These are phyloP conservation scores for Hydrolagus colliei DNA, from an alignment of 2,797 vertebrate species.

Conservation along the genomic window DNA sequence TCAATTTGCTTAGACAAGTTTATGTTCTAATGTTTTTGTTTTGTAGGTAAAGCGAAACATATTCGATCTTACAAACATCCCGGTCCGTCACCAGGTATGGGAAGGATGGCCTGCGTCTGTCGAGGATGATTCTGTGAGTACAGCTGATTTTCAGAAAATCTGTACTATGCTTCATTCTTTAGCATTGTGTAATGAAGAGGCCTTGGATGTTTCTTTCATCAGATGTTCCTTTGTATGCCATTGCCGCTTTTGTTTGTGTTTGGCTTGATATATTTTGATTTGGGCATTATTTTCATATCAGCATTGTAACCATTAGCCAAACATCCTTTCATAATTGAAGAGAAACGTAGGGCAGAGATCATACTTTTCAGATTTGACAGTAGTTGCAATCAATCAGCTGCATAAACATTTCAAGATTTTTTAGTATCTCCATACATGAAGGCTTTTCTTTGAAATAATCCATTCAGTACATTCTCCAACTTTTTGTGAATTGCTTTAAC, in stretches of 20 bases:
- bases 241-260: slow-evolving; percentile 23
- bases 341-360: slow-evolving; percentile 38
- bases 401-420: slow-evolving; percentile 62
- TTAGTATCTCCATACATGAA: slow-evolving; percentile 49
- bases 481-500: slow-evolving; percentile 18
- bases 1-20: too few species aligned
- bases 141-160: slow-evolving; percentile 10
- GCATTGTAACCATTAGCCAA: slow-evolving; percentile 32
- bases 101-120: slow-evolving; percentile 93
- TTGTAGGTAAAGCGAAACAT: slow-evolving; percentile 88
- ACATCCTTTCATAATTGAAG: slow-evolving; percentile 30
- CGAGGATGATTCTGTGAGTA: slow-evolving; percentile 83
- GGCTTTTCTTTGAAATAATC: slow-evolving; percentile 23
- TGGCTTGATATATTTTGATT: slow-evolving; percentile 31
- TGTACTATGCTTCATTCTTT: slow-evolving; percentile 19
- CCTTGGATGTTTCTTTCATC: not conserved
- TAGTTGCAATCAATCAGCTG: slow-evolving; percentile 63
- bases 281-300: slow-evolving; percentile 24
- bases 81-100: slow-evolving; percentile 92
- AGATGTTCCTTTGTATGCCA: slow-evolving; percentile 26
- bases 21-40: slow-evolving; percentile 34
- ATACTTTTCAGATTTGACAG: slow-evolving; percentile 49
- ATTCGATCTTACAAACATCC: slow-evolving; percentile 95
- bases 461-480: slow-evolving; percentile 12
- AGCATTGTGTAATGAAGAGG: slow-evolving; percentile 3